These are phyloP conservation scores for Drosophila trichaetosa DNA, from an alignment of 2,888 invertebrate genomes.

Conservation along the genomic window DNA sequence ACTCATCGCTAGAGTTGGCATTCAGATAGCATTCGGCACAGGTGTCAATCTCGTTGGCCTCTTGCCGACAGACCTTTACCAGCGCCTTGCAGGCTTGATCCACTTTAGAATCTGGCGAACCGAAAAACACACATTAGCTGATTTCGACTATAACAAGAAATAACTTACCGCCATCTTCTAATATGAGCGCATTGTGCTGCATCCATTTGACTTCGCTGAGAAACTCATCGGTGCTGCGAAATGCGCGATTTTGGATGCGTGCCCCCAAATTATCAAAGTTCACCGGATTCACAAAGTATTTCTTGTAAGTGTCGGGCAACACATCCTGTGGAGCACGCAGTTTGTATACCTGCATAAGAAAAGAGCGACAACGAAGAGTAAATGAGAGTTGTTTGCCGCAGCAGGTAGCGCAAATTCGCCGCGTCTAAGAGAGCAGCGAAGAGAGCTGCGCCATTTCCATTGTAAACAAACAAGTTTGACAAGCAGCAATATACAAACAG, in stretches of 20 bases:
- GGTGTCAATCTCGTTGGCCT: conserved; percentile 96
- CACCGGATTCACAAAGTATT: conserved; percentile 95
- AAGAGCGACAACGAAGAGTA: conserved; percentile 13
- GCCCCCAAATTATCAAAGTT: conserved; percentile 91
- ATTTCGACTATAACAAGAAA: background rate
- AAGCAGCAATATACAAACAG: conserved; percentile 30
- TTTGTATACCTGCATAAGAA: conserved; percentile 54
- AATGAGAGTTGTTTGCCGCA: conserved; percentile 9
- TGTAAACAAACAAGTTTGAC: conserved; percentile 72
- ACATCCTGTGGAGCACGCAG: conserved; percentile 63
- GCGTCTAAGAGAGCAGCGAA: conserved; percentile 50
- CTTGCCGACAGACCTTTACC: conserved; percentile 93
- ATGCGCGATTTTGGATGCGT: conserved; percentile 90
- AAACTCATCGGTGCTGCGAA: conserved; percentile 95
- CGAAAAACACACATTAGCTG: background rate
- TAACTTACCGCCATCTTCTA: conserved; percentile 89
- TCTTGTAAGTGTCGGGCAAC: conserved; percentile 80
- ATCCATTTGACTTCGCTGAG: conserved; percentile 97
- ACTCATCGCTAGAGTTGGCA: conserved; percentile 91
- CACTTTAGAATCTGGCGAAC: conserved; percentile 53
- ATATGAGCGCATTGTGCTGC: conserved; percentile 94
- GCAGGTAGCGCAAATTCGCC: conserved; percentile 51
- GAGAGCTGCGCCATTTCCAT: conserved; percentile 42
- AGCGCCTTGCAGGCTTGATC: conserved; percentile 87
- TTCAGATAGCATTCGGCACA: conserved; percentile 96